phyloP scores from a whole-genome alignment of 2,888 invertebrate species.

The Eupelmus urozonus region DNA sequence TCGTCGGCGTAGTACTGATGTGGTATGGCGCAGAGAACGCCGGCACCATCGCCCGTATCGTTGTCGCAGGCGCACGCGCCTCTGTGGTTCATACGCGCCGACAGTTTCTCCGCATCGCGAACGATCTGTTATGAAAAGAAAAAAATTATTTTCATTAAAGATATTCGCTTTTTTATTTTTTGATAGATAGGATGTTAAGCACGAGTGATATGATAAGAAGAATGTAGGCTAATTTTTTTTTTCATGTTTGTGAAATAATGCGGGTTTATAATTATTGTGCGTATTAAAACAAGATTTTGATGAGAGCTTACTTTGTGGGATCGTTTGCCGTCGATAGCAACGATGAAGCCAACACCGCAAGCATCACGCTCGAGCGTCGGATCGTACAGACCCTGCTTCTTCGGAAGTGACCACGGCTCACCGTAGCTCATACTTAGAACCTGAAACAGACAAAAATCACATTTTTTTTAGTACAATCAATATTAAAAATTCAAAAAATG shows the following conservation, averaged over 20 bases:
- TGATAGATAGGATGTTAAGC: no score
- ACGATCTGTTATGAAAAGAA: constrained; percentile 87
- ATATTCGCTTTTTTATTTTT: no score
- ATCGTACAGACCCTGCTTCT: constrained; percentile 96
- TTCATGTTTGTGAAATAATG: no score
- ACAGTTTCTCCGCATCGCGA: constrained; percentile 95
- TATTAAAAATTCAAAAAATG: no score
- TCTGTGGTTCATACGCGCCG: constrained; percentile 98
- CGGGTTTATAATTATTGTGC: no score
- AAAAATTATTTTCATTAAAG: no score
- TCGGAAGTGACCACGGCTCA: constrained; percentile 90
- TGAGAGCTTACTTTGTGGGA: constrained; percentile 95
- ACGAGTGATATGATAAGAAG: no score
- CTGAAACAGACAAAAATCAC: constrained; percentile 64
- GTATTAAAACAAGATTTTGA: no score
- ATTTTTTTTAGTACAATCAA: no score
- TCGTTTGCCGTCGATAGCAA: constrained; percentile 96
- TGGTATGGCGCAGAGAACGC: constrained; percentile 97
- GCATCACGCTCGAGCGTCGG: constrained; percentile 97
- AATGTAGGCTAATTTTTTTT: no score
- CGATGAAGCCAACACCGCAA: constrained; percentile 99
- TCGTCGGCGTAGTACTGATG: constrained; percentile 93
- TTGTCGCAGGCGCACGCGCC: constrained; percentile 99
- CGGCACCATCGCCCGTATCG: constrained; percentile 99
- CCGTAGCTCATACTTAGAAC: constrained; percentile 77